A percentile compares a stretch with the other conserved stretches of the same genome.
Evolutionary conservation across 2,888 invertebrate species (phyloP).

Genomic region (Chloroclysta siterata): DNA sequence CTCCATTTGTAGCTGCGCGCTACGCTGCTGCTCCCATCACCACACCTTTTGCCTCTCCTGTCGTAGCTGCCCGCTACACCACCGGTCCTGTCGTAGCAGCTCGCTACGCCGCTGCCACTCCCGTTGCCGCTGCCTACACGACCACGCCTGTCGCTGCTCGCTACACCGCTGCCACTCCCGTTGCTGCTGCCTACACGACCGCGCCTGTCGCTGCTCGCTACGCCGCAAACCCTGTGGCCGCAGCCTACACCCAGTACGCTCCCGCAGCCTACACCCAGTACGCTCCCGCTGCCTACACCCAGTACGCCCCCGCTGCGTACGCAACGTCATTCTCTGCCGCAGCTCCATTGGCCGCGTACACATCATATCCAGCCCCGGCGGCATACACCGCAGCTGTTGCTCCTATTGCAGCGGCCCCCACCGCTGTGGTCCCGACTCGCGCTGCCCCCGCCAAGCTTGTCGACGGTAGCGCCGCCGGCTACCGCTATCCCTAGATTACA

Average conservation of each 20-base stretch:
- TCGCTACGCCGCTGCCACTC: constrained; percentile 46
- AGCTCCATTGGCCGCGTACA: constrained; percentile 39
- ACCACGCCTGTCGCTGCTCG: constrained; percentile 49
- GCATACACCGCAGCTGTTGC: constrained; percentile 46
- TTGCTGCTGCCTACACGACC: constrained; percentile 45
- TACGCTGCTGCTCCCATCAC: constrained; percentile 51
- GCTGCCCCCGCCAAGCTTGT: constrained; percentile 88
- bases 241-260: constrained; percentile 41
- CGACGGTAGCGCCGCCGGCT: constrained; percentile 71
- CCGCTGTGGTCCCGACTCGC: constrained; percentile 77
- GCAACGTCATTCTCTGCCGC: constrained; percentile 43
- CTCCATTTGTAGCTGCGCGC: constrained; percentile 52
- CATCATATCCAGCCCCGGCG: constrained; percentile 36
- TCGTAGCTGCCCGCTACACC: constrained; percentile 47
- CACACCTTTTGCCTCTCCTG: constrained; percentile 27
- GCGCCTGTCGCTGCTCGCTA: constrained; percentile 49
- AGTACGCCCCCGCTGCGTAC: constrained; percentile 40
- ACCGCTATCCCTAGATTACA: constrained; percentile 69
- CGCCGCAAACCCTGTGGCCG: constrained; percentile 45
- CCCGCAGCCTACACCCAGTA: constrained; percentile 41
- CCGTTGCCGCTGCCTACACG: constrained; percentile 41
- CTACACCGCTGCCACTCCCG: constrained; percentile 46
- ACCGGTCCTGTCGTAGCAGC: constrained; percentile 47
- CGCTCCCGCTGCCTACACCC: constrained; percentile 49
- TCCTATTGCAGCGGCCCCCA: constrained; percentile 40